Evolutionary conservation across 1,140 invertebrate species (phyloP).

Genomic region (Drosophila parabipectinata): DNA sequence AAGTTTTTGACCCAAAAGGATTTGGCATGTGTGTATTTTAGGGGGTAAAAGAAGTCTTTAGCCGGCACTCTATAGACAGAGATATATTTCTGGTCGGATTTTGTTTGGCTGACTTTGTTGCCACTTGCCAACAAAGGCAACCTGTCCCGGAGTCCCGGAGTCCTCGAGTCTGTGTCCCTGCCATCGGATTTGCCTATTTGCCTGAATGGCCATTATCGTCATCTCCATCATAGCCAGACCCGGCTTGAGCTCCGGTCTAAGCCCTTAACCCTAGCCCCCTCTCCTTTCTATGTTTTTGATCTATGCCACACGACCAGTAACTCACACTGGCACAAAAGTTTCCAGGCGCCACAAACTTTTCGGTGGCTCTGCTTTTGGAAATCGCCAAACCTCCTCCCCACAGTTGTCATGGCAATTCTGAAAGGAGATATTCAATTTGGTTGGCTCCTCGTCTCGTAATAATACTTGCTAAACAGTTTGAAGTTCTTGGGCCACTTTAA

Average conservation of each 20-base stretch:
- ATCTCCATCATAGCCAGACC: constrained; percentile 62
- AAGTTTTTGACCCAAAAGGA: constrained; percentile 80
- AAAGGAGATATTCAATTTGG: constrained; percentile 66
- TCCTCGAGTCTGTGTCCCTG: constrained; percentile 26
- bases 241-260: constrained; percentile 22
- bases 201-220: constrained; percentile 76
- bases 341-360: constrained; percentile 56
- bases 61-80: constrained; percentile 49
- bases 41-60: background rate
- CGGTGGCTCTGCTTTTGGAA: constrained; percentile 12
- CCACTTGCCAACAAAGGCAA: constrained; percentile 76
- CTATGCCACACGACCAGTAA: constrained; percentile 56
- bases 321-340: constrained; percentile 54
- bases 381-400: background rate
- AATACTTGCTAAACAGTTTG: constrained; percentile 59
- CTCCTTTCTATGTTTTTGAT: constrained; percentile 73
- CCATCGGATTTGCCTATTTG: constrained; percentile 67
- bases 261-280: constrained; percentile 33
- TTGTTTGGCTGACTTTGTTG: constrained; percentile 81
- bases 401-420: constrained; percentile 63
- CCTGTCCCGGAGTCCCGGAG: constrained; percentile 34
- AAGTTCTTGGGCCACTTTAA: constrained; percentile 52
- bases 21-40: constrained; percentile 43
- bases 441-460: constrained; percentile 17
- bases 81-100: constrained; percentile 60